Evolutionary conservation across 2,797 vertebrate genomes (phyloP), one percentile per base, ranked within the genome.

Genomic region (Rhynchotus rufescens): DNA sequence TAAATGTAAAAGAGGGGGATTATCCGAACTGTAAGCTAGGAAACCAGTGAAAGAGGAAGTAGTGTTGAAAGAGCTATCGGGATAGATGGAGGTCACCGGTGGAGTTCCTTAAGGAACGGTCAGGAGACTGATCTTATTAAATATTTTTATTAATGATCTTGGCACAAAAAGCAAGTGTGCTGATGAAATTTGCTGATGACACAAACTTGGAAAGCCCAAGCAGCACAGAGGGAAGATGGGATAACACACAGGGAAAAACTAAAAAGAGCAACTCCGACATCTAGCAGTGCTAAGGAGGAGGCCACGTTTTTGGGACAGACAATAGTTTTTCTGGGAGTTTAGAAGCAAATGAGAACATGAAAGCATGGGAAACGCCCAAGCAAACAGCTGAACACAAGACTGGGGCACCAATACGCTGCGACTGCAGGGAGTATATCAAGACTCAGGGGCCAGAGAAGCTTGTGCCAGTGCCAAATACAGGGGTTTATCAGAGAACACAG

Each of bases 121-220:
- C 89, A 88, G 92, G 62, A 90, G 82, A 72, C 92, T 89, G 93
- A 90, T 80, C 90, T 89, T 67, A 81, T 79, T 90, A 78, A 85
- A 83, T 60, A 57, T 32, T 88, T 83, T 89, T 92, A 94, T 90
- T 93, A 95, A 95, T 88, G 82, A 92, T 84, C 84, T 84, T 90
- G 94, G 95, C 94, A 87, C 56, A 26, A 89, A 89, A 79, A 62
- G 38, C 8, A 47, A 90, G 84, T 4, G 60, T 76, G 87, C 77
- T 93, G 80, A 94, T 89, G 94, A 94, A 88, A 93, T 28, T 8
- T 89, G 77, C 82, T 81, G 92, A 81, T 87, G 94, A 94, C 95
- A 95, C 84, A 40, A 90, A 89, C 80, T 1, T 95, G 84, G 84
- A 96, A 76, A 83, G 89, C 73, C 75, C 49, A 69, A 74, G 0